Evolutionary conservation across 2,888 invertebrate genomes (phyloP).

Genomic region (Scaptomyza reducta): DNA sequence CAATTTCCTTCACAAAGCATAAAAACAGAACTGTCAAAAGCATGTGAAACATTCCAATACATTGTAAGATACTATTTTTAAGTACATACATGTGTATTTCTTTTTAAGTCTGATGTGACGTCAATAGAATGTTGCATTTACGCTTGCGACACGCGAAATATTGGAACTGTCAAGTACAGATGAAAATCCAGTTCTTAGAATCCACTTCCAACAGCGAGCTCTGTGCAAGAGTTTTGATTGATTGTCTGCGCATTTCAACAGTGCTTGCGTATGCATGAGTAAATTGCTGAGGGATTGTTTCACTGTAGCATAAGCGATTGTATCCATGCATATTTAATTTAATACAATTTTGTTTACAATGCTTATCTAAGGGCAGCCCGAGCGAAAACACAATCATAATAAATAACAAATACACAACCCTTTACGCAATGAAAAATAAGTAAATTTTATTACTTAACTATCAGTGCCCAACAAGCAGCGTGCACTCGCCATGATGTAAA

Average conservation of each 20-base stretch:
- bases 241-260: conserved; percentile 26
- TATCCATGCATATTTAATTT: conserved; percentile 10
- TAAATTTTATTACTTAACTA: conserved; percentile 46
- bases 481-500: conserved; percentile 49
- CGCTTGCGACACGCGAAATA: neutral
- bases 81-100: neutral
- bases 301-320: conserved; percentile 18
- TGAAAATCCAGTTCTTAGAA: conserved; percentile 6
- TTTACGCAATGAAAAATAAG: conserved; percentile 25
- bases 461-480: conserved; percentile 42
- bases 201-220: neutral
- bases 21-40: neutral
- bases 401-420: conserved; percentile 7
- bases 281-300: conserved; percentile 42
- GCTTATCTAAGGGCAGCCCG: conserved; percentile 25
- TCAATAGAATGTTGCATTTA: conserved; percentile 10
- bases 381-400: conserved; percentile 13
- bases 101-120: conserved; percentile 10
- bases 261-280: conserved; percentile 13
- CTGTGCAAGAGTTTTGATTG: conserved; percentile 37
- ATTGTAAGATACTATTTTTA: neutral
- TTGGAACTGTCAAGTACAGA: conserved; percentile 12
- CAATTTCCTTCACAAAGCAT: neutral
- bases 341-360: neutral
- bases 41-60: neutral